These are phyloP conservation scores for Oophaga sylvatica DNA, from an alignment of 2,797 vertebrate genomes.

Conservation along the genomic window DNA sequence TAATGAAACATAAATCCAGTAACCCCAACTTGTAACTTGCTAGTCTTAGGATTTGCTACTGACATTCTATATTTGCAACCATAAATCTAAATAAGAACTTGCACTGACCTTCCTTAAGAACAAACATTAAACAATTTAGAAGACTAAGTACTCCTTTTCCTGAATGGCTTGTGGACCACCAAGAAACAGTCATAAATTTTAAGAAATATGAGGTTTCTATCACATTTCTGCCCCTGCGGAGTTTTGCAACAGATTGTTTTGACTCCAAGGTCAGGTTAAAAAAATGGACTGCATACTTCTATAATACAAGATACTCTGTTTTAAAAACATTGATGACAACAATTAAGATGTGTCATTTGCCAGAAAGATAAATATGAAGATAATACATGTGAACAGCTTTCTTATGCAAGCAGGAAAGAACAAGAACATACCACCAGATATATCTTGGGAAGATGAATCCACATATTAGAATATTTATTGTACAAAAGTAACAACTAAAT, in stretches of 20 bases:
- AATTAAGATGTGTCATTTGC: conserved; percentile 67
- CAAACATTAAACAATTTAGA: conserved; percentile 79
- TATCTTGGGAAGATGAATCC: not conserved
- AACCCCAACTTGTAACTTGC: conserved; percentile 68
- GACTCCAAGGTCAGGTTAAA: conserved; percentile 77
- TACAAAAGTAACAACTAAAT: too few species aligned
- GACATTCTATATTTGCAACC: conserved; percentile 74
- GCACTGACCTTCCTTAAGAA: conserved; percentile 74
- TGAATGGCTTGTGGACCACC: conserved; percentile 80
- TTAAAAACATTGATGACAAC: conserved; percentile 73
- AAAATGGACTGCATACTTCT: conserved; percentile 70
- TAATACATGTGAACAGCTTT: not conserved
- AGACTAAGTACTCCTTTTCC: conserved; percentile 72
- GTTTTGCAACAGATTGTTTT: conserved; percentile 76
- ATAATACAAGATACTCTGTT: conserved; percentile 73
- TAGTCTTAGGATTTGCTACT: conserved; percentile 66
- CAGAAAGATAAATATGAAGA: not conserved
- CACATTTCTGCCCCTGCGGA: conserved; percentile 78
- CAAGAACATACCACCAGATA: not conserved
- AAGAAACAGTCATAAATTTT: conserved; percentile 84
- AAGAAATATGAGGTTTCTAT: conserved; percentile 86
- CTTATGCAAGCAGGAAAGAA: not conserved
- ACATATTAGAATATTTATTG: too few species aligned
- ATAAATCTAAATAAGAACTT: conserved; percentile 79
- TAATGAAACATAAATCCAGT: conserved; percentile 72